These are phyloP conservation scores for Crocuta crocuta DNA, from an alignment of 2,113 vertebrate species.

Conservation along the genomic window DNA sequence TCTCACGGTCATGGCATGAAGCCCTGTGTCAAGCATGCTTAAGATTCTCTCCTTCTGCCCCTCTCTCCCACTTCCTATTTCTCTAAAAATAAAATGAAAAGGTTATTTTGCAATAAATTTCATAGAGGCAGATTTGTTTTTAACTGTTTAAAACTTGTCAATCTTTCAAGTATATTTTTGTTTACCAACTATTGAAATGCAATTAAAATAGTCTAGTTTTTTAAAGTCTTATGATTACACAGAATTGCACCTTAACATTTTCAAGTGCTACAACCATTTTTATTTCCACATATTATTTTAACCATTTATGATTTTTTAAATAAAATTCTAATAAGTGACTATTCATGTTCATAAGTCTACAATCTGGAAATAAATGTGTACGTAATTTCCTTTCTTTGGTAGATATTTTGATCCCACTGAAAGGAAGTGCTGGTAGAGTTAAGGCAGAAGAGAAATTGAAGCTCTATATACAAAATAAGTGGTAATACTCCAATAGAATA, in stretches of 20 bases:
- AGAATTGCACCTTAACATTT: not conserved
- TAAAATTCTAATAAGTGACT: not conserved
- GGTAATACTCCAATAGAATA: not conserved
- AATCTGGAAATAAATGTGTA: not conserved
- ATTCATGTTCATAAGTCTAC: not conserved
- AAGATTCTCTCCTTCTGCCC: too few relatives aligned
- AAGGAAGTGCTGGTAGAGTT: not conserved
- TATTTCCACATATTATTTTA: not conserved
- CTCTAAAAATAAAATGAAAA: not conserved
- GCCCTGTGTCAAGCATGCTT: too few relatives aligned
- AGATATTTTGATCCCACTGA: not conserved
- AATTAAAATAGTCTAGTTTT: not conserved
- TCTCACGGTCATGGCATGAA: too few relatives aligned
- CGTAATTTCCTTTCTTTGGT: conserved; percentile 5
- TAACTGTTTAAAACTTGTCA: not conserved
- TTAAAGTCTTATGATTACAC: not conserved
- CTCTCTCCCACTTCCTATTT: too few relatives aligned
- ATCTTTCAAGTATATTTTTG: not conserved
- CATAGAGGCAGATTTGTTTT: not conserved
- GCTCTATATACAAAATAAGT: not conserved
- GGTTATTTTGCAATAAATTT: not conserved
- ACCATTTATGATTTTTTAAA: not conserved
- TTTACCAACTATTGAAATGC: not conserved
- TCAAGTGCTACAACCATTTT: not conserved
- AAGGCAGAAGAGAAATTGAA: not conserved